Base-by-base conservation (phyloP, 2,888 invertebrate genomes). In the Ditylenchus weischeri region DNA sequence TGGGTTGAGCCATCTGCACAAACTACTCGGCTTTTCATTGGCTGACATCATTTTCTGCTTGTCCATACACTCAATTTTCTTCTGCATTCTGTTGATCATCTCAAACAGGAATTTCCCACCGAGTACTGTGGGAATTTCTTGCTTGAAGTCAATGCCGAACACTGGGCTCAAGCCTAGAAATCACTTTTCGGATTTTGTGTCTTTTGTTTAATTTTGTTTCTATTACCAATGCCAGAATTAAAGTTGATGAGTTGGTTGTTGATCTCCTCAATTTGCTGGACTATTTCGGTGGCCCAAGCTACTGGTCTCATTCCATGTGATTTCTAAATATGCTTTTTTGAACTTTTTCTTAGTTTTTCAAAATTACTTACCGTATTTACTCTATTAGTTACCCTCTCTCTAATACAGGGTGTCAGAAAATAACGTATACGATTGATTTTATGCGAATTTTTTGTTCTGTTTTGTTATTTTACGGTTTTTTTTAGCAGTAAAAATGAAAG, bases 1-100 rank as follows among this genome's bases (percentile, higher is more conserved):
- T 3, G 65, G 47, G 23, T 68, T 70, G 18, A 70, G 62, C 59
- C 72, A 71, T 15, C 59, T 35, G 57, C 76, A 75, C 62, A 57
- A 57, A 43, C 19, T 18, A n/a, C 19, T 19, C 36, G 35, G 57
- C 35, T 50, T 23, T 19, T 54, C 36, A 5, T 15, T 18, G n/a
- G 35, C 23, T 7, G 11, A 29, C 11, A 18, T 11, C 50, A 36
- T 6, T 18, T 64, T 64, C 51, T 64, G 19, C 19, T 62, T 62
- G 38, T 65, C 62, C 38, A 66, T n/a, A 49, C 66, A 66, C 57
- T 66, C 57, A 43, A 66, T 49, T 29, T 66, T 66, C 57, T 63
- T 48, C 3, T 66, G 43, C 66, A 66, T 65, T 50, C 65, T 64
- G 48, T 66, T 50, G 35, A 66, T 64, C 47, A 66, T 47, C 36